Evolutionary conservation across 2,797 vertebrate genomes (phyloP), one percentile per base, ranked within the genome.

Genomic region (Euthynnus affinis): DNA sequence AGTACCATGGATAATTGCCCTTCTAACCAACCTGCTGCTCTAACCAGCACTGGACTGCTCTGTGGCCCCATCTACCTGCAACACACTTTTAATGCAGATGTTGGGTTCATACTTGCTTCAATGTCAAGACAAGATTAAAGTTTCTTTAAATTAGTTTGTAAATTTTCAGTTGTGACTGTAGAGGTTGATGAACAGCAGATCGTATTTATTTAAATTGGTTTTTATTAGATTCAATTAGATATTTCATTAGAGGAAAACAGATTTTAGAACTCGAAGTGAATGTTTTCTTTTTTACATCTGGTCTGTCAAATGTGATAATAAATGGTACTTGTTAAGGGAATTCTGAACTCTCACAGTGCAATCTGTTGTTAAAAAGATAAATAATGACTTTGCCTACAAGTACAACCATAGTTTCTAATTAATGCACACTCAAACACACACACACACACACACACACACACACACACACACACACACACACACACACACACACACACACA

Each of bases 11-110:
- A 81, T 57, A 56, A 48, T 6, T 3, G 0, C 57, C 60, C 58
- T 61, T 13, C 18, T 29, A 13, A 58, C n/a, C 48, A 48, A 62
- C 25, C 34, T 59, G 7, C 18, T 56, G 20, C 15, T 73, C 3
- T 34, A 44, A 23, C 23, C 9, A 27, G 22, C 15, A 20, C 49
- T 61, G 14, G 52, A 13, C 13, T 77, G 65, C 71, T 68, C 72
- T 37, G 27, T 71, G 73, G 71, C 85, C 57, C 83, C 84, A 76
- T 71, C 89, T 84, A 82, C 60, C 84, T 89, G 80, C 32, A 17
- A 32, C 6, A 18, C 22, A 56, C 55, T n/a, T 70, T 6, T 22
- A 76, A 34, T 73, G 51, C 72, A 85, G 10, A 66, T 3, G 18
- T 6, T 0, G n/a, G 0, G 2, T 32, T 27, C 13, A 34, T 32